A percentile compares a stretch with the other conserved stretches of the same genome.
These are phyloP conservation scores for Vulpes lagopus DNA, from an alignment of 2,113 vertebrate species.

Conservation along the genomic window DNA sequence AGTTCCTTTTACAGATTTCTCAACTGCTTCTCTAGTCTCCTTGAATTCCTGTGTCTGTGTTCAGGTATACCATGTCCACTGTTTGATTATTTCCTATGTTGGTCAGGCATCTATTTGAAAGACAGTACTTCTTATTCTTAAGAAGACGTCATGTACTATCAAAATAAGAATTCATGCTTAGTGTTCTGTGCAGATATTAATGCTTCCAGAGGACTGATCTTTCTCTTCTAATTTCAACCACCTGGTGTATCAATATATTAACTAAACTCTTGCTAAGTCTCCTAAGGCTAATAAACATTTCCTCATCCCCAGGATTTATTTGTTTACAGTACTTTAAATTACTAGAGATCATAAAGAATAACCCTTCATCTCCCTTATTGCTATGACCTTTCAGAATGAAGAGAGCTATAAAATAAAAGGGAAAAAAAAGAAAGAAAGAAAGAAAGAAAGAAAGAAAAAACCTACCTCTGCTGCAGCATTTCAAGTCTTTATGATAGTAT, in stretches of 20 bases:
- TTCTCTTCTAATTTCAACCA: slow-evolving; percentile 74
- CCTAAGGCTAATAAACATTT: slow-evolving; percentile 85
- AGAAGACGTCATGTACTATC: background rate
- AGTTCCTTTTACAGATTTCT: background rate
- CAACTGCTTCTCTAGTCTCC: background rate
- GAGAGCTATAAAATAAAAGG: slow-evolving; percentile 78
- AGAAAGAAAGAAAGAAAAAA: background rate
- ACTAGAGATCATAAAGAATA: slow-evolving; percentile 85
- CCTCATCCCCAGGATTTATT: slow-evolving; percentile 82
- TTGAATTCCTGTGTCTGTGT: background rate
- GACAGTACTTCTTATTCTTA: slow-evolving; percentile 56
- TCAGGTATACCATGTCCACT: background rate
- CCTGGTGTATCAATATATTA: slow-evolving; percentile 62
- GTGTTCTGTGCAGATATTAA: slow-evolving; percentile 56
- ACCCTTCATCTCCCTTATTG: slow-evolving; percentile 77
- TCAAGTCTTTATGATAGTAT: slow-evolving; percentile 83
- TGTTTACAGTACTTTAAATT: slow-evolving; percentile 87
- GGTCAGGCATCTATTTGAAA: slow-evolving; percentile 34
- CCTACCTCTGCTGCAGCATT: slow-evolving; percentile 65
- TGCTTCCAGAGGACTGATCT: slow-evolving; percentile 57
- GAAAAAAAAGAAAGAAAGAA: background rate
- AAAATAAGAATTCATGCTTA: background rate
- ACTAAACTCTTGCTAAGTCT: slow-evolving; percentile 71
- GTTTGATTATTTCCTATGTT: background rate
- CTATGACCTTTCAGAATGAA: slow-evolving; percentile 86